phyloP scores from a whole-genome alignment of 2,888 invertebrate species.

The Clitarchus hookeri region DNA sequence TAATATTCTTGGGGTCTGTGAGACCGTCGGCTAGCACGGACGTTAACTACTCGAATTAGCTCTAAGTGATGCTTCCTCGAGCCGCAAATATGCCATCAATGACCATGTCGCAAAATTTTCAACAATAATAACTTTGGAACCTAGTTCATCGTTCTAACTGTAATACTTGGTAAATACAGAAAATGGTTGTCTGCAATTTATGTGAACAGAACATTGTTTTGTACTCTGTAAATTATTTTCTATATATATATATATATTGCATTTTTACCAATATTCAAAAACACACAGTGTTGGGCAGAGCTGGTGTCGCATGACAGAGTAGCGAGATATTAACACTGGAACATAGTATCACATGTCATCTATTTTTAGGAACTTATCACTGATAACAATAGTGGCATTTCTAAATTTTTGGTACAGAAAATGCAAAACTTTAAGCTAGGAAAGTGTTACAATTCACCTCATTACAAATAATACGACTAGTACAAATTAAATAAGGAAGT shows the following conservation, averaged over 20 bases:
- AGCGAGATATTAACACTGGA: background rate
- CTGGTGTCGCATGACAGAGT: background rate
- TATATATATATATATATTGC: background rate
- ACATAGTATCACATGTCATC: background rate
- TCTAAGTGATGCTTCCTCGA: too few species aligned
- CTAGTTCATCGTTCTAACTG: background rate
- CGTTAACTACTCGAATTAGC: background rate
- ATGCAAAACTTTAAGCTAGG: background rate
- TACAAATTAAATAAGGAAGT: background rate
- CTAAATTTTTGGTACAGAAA: background rate
- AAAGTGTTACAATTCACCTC: background rate
- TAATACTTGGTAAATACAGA: background rate
- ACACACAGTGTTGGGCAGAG: background rate
- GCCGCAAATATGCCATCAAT: too few species aligned
- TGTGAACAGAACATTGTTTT: background rate
- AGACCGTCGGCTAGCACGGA: background rate
- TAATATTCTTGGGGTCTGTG: background rate
- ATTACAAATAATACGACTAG: background rate
- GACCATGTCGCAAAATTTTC: background rate
- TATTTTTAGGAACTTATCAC: slow-evolving; percentile 14
- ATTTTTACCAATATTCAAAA: background rate
- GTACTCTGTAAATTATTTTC: background rate
- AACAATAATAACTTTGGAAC: background rate
- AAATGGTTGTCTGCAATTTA: background rate
- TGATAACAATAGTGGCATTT: background rate